These are phyloP conservation scores for Patella depressa DNA, from an alignment of 2,888 invertebrate species.

Conservation along the genomic window DNA sequence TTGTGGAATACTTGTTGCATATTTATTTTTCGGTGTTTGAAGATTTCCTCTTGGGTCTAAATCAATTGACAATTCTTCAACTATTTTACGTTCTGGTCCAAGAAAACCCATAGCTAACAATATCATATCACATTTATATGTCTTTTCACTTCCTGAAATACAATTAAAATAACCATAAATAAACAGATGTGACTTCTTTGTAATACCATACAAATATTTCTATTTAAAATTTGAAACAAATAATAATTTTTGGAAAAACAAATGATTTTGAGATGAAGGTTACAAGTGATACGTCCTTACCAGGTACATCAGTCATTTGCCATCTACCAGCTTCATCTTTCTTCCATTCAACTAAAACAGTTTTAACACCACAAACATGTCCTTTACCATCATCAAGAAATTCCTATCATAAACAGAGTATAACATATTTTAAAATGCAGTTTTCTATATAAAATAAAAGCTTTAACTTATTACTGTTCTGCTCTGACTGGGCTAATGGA, in stretches of 20 bases:
- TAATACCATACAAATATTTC: not conserved
- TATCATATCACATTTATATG: conserved; percentile 90
- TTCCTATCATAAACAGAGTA: conserved; percentile 74
- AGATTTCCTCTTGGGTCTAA: conserved; percentile 94
- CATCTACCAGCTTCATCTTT: conserved; percentile 90
- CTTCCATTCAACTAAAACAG: conserved; percentile 93
- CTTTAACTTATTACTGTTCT: too few species aligned
- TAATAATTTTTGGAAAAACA: not conserved
- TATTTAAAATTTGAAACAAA: not conserved
- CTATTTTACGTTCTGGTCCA: conserved; percentile 92
- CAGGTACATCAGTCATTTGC: conserved; percentile 90
- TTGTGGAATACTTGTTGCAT: conserved; percentile 84
- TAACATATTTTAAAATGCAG: not conserved
- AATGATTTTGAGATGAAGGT: not conserved
- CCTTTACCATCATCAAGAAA: conserved; percentile 92
- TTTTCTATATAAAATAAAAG: too few species aligned
- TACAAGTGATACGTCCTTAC: conserved; percentile 64
- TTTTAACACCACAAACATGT: conserved; percentile 90
- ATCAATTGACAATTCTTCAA: conserved; percentile 83
- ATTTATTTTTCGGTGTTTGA: conserved; percentile 82
- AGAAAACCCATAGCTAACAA: conserved; percentile 98
- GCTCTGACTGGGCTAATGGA: too few species aligned
- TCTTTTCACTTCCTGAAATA: conserved; percentile 70
- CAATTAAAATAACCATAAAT: not conserved
- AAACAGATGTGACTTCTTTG: not conserved